A percentile compares a stretch with the other conserved stretches of the same genome.
Conservation (phyloP, 35 echinoderm and acorn worm species). For the Ptychodera flava region DNA sequence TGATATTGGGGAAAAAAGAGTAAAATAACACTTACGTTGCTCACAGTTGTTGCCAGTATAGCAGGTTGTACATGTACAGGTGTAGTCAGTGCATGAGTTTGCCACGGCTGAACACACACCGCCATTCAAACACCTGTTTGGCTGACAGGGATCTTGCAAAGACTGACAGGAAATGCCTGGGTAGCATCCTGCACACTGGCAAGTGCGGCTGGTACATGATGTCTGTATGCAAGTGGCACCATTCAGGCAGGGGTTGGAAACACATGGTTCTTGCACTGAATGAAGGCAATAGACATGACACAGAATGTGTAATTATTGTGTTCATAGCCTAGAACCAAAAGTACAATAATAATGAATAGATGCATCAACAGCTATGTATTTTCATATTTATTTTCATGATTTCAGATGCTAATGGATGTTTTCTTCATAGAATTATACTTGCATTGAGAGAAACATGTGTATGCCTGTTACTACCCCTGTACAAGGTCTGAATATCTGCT, state of each 20-base stretch:
- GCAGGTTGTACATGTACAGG: constrained; percentile 46
- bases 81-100: constrained; percentile 57
- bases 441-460: no score
- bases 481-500: no score
- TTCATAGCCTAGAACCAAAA: no score
- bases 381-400: no score
- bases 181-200: constrained; percentile 36
- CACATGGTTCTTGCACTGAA: constrained; percentile 17
- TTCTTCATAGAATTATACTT: no score
- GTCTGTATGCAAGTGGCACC: constrained; percentile 50
- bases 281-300: no score
- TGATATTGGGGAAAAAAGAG: no score
- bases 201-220: constrained; percentile 26
- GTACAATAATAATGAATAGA: no score
- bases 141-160: constrained; percentile 40
- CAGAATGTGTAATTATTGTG: no score
- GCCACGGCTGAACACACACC: constrained; percentile 37
- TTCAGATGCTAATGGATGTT: no score
- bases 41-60: constrained; percentile 79
- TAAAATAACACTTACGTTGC: constrained; percentile 45
- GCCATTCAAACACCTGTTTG: constrained; percentile 64
- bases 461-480: no score
- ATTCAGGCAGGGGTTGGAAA: constrained; percentile 65
- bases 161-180: constrained; percentile 31
- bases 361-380: no score